Evolutionary conservation across 2,113 vertebrate genomes (phyloP).

Genomic region (Sylvia atricapilla): DNA sequence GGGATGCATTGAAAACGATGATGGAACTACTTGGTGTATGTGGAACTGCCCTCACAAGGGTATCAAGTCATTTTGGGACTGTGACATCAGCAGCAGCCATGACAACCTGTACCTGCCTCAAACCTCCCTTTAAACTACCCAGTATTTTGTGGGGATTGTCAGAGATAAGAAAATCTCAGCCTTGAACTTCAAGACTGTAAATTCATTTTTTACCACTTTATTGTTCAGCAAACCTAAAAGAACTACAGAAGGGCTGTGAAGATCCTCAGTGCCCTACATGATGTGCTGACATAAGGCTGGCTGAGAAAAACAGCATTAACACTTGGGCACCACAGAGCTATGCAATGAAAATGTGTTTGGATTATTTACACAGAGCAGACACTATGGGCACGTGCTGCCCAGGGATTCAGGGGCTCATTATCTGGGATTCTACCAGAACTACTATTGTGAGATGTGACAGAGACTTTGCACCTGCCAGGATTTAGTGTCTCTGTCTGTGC

Average conservation of each 20-base stretch:
- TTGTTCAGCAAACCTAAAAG: neutral
- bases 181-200: neutral
- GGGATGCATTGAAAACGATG: neutral
- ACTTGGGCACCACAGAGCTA: accelerated
- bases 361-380: neutral
- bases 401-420: accelerated
- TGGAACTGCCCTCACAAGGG: neutral
- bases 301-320: neutral
- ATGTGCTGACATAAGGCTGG: accelerated
- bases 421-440: neutral
- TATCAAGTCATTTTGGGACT: neutral
- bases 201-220: neutral
- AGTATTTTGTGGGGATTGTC: neutral
- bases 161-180: neutral
- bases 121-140: neutral
- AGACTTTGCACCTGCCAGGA: neutral
- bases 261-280: neutral
- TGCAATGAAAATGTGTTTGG: accelerated
- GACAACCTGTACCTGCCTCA: neutral
- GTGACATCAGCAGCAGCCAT: neutral
- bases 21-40: accelerated
- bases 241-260: accelerated
- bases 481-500: neutral
- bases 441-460: neutral
- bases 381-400: accelerated